Conservation (phyloP, 2,797 vertebrate species). For the Choloepus didactylus region DNA sequence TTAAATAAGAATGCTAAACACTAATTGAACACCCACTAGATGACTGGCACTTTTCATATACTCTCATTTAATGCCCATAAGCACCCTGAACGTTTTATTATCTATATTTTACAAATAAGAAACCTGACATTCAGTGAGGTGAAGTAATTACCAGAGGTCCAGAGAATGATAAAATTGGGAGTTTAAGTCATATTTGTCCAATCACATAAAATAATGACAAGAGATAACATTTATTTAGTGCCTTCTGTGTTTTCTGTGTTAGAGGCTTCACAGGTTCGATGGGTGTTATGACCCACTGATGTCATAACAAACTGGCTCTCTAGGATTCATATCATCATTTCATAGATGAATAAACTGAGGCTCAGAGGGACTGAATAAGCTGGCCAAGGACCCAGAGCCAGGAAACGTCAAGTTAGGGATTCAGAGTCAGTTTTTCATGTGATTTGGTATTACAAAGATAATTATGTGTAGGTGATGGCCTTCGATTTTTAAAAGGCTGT, state of each 20-base stretch:
- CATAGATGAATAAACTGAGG: too few relatives aligned
- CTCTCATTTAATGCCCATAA: constrained; percentile 8
- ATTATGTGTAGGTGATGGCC: not conserved
- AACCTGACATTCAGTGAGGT: not conserved
- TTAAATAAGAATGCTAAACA: constrained; percentile 30
- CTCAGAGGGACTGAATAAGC: too few relatives aligned
- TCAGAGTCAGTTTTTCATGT: not conserved
- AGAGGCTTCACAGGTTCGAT: not conserved
- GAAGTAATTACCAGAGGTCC: constrained; percentile 9
- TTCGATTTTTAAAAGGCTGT: constrained; percentile 4
- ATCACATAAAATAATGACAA: not conserved
- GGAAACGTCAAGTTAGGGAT: not conserved
- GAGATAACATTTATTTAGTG: constrained; percentile 17
- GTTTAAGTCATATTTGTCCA: not conserved
- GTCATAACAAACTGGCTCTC: not conserved
- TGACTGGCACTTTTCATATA: not conserved
- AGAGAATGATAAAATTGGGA: not conserved
- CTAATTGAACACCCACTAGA: not conserved
- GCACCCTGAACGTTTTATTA: constrained; percentile 5
- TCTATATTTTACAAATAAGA: not conserved
- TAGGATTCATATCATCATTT: not conserved
- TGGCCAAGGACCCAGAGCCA: not conserved
- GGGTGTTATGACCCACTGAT: not conserved
- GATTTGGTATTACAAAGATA: constrained; percentile 2
- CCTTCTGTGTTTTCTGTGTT: not conserved